Evolutionary conservation across 2,113 vertebrate species (phyloP), one percentile per base, ranked within the genome.

Genomic region (Alethe diademata): DNA sequence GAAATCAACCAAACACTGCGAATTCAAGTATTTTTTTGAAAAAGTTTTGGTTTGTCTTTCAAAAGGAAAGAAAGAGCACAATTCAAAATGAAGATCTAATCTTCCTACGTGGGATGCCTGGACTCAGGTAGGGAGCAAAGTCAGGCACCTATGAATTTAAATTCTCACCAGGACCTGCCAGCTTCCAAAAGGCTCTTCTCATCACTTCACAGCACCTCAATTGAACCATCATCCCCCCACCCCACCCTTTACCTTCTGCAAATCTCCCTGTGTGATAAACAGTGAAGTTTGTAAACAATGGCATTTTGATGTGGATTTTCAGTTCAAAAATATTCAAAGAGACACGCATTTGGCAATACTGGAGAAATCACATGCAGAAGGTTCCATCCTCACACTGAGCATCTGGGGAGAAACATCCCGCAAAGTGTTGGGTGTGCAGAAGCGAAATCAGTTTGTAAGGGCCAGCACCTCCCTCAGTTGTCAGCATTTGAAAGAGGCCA

Each of bases 401-500:
- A 60, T 51, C 66, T 42, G 54, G 12, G 48, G 48, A 88, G 40
- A 58, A 93, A 70, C 76, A 64, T 25, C 51, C 89, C 72, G 20
- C 31, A 31, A 81, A 26, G 69, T 72, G 29, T 9, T 48, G 36
- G n/a, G 61, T 61, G 65, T 42, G 61, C 36, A 53, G 48, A 74
- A 26, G 35, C 50, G 29, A 70, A 83, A 94, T 58, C 53, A 75
- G 78, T 42, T 53, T 11, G 4, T 19, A 85, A 54, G 45, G 87
- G 35, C 40, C 76, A 81, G 51, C 73, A 78, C 61, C 86, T 86
- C 29, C 25, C 70, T 85, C 51, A 67, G 48, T 2, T 79, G 61
- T 73, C 62, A 91, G 70, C 90, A 95, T 90, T 90, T 92, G 73
- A 89, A 92, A 94, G 81, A 94, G 62, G 66, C 31, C 12, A 3